These are phyloP conservation scores for Epinephelus lanceolatus DNA, from an alignment of 2,113 vertebrate species.

Conservation along the genomic window DNA sequence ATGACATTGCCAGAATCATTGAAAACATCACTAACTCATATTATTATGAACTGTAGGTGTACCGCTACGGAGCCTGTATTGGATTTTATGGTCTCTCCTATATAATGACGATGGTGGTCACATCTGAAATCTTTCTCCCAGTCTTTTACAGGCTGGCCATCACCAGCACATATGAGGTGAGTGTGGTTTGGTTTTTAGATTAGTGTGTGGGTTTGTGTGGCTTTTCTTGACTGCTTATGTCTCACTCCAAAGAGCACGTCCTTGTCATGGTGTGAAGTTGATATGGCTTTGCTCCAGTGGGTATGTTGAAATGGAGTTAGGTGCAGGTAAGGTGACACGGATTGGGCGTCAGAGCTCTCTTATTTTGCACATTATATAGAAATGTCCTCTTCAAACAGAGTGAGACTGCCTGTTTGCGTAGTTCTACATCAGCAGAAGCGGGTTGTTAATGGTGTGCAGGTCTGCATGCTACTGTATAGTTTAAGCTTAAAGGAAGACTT, in stretches of 20 bases:
- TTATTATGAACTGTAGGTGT: slow-evolving; percentile 78
- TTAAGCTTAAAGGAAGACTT: too few relatives aligned
- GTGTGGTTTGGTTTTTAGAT: background rate
- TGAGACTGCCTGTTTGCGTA: too few relatives aligned
- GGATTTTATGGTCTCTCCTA: slow-evolving; percentile 87
- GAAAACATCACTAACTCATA: background rate
- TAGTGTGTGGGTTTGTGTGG: too few relatives aligned
- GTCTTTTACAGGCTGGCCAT: slow-evolving; percentile 94
- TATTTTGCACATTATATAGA: too few relatives aligned
- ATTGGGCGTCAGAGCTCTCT: too few relatives aligned
- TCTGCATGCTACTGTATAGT: too few relatives aligned
- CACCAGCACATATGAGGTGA: slow-evolving; percentile 90
- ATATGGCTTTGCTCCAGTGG: background rate
- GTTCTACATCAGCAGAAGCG: too few relatives aligned
- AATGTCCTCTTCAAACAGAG: too few relatives aligned
- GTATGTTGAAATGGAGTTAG: background rate
- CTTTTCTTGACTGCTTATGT: background rate
- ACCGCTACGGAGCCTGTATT: slow-evolving; percentile 88
- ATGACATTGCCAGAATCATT: background rate
- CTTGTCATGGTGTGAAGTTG: background rate
- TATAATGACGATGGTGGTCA: slow-evolving; percentile 83
- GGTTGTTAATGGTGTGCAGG: too few relatives aligned
- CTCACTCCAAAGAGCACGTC: background rate
- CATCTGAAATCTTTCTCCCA: slow-evolving; percentile 92
- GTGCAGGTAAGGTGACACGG: background rate